These are phyloP conservation scores for Meloidogyne hapla DNA, from an alignment of 1,140 invertebrate species.

Conservation along the genomic window DNA sequence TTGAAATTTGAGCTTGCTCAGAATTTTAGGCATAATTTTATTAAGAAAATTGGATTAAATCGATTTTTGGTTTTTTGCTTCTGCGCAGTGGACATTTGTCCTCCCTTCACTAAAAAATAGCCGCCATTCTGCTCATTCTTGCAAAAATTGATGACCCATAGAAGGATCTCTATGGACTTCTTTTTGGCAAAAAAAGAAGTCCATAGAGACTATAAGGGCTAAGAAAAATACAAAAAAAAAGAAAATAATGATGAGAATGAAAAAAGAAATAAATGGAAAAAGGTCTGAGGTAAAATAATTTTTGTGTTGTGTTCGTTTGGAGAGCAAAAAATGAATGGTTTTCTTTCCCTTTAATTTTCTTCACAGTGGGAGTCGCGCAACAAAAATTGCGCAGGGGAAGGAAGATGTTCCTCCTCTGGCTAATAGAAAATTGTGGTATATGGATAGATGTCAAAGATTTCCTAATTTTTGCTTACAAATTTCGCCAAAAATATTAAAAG, in stretches of 20 bases:
- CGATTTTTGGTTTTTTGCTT: background rate
- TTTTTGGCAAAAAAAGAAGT: conserved; percentile 5
- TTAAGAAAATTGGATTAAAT: background rate
- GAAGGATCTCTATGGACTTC: background rate
- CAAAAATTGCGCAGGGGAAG: conserved; percentile 5
- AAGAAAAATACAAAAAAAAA: background rate
- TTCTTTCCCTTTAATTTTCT: background rate
- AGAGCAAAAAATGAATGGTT: background rate
- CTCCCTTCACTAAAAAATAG: background rate
- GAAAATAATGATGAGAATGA: conserved; percentile 3
- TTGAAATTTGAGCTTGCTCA: too few species aligned
- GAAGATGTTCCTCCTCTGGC: background rate
- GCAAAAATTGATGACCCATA: background rate
- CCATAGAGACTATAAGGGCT: background rate
- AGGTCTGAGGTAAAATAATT: background rate
- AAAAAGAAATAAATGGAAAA: background rate
- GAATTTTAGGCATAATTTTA: background rate
- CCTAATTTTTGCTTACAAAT: background rate
- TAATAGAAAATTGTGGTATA: background rate
- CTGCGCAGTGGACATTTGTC: background rate
- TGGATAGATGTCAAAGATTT: background rate
- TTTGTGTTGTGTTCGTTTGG: background rate
- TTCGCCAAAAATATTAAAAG: too few species aligned
- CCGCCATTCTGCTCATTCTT: background rate
- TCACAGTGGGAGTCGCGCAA: conserved; percentile 4